Evolutionary conservation across 2,113 vertebrate genomes (phyloP).

Genomic region (Sebastes schlegelii): DNA sequence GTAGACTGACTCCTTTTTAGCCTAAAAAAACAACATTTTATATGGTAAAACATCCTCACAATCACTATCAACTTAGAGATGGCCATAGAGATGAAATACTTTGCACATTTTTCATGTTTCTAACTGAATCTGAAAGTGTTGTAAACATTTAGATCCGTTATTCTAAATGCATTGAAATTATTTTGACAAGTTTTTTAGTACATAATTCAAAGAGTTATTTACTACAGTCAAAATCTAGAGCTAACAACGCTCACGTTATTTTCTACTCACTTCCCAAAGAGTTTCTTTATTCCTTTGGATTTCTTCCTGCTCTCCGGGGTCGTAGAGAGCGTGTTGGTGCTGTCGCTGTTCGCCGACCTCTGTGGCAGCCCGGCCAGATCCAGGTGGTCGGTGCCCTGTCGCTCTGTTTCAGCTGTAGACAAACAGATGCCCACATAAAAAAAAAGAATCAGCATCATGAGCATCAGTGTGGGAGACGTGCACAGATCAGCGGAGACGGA

Average conservation of each 20-base stretch:
- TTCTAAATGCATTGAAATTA: background rate
- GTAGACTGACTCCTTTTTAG: slow-evolving; percentile 97
- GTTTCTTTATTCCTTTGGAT: slow-evolving; percentile 92
- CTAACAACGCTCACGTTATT: background rate
- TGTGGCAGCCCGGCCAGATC: slow-evolving; percentile 91
- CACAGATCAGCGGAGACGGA: background rate
- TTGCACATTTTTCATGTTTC: background rate
- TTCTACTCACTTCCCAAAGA: slow-evolving; percentile 93
- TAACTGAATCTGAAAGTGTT: background rate
- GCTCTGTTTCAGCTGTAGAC: slow-evolving; percentile 91
- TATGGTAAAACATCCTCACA: background rate
- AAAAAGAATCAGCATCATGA: slow-evolving; percentile 34
- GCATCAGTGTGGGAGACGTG: background rate
- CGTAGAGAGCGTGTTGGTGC: slow-evolving; percentile 86
- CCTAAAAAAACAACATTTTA: slow-evolving; percentile 71
- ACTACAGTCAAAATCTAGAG: background rate
- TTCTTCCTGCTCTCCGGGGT: slow-evolving; percentile 94
- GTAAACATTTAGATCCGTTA: background rate
- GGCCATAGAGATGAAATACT: background rate
- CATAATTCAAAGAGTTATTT: background rate
- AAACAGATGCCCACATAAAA: slow-evolving; percentile 59
- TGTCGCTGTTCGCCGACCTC: slow-evolving; percentile 83
- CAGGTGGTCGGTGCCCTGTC: slow-evolving; percentile 89
- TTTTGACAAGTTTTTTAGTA: background rate
- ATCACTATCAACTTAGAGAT: background rate